phyloP scores from a whole-genome alignment of 2,797 vertebrate species.

The Lates japonicus region DNA sequence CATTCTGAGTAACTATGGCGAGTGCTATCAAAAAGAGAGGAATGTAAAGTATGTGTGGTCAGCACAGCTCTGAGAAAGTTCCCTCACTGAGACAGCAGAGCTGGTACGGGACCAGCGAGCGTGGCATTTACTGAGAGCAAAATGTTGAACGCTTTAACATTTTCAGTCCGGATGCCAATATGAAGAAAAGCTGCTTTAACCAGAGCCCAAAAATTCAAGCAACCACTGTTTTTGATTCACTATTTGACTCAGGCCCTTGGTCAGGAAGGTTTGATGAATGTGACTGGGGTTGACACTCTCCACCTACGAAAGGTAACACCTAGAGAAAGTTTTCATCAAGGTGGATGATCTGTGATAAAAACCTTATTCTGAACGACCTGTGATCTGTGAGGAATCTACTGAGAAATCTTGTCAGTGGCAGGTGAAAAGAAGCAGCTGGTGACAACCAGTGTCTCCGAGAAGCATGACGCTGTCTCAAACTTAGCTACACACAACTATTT shows the following conservation, averaged over 20 bases:
- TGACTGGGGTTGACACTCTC: neutral
- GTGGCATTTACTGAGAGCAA: conserved; percentile 64
- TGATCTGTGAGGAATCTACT: neutral
- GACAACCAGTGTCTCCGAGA: neutral
- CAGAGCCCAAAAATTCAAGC: neutral
- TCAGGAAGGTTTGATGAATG: neutral
- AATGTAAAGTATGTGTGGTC: conserved; percentile 79
- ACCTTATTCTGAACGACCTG: neutral
- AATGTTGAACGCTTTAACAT: conserved; percentile 28
- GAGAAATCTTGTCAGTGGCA: neutral
- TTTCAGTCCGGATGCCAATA: conserved; percentile 7
- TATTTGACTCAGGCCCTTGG: neutral
- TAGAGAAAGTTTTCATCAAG: neutral
- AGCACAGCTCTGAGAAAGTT: conserved; percentile 61
- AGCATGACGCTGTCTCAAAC: neutral
- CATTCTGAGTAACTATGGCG: conserved; percentile 65
- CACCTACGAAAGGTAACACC: neutral
- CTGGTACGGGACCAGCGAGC: conserved; percentile 43
- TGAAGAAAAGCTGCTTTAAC: conserved; percentile 2
- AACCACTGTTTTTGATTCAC: neutral
- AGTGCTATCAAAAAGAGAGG: conserved; percentile 75
- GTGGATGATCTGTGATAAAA: neutral
- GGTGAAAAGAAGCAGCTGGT: conserved; percentile 5
- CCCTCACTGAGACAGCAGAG: conserved; percentile 56
- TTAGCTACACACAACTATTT: too few species aligned